Conservation (phyloP, 2,797 vertebrate species). For the Lutjanus argentimaculatus region DNA sequence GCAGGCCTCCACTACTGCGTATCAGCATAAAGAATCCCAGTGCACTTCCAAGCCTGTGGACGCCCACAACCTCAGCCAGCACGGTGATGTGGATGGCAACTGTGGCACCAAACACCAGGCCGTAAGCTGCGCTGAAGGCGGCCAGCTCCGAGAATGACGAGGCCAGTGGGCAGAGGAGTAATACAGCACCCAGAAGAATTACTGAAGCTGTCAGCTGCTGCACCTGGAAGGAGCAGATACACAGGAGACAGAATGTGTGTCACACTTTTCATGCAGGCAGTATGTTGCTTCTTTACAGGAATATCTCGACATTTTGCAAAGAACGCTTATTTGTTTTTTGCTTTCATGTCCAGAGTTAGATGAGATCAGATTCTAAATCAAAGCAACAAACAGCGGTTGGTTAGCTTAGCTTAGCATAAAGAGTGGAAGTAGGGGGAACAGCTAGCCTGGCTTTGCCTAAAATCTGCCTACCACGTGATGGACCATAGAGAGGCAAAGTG, state of each 20-base stretch:
- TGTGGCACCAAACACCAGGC: slow-evolving; percentile 82
- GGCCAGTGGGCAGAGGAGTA: slow-evolving; percentile 84
- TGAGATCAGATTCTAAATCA: neutral
- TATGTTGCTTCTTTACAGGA: neutral
- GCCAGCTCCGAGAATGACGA: slow-evolving; percentile 78
- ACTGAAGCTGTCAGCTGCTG: slow-evolving; percentile 80
- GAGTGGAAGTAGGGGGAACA: neutral
- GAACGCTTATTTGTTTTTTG: neutral
- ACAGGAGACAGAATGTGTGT: neutral
- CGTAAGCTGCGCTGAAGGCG: slow-evolving; percentile 80
- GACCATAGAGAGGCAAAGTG: too few relatives aligned
- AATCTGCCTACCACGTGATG: too few relatives aligned
- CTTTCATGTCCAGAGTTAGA: neutral
- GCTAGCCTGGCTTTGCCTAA: neutral
- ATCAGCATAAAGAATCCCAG: slow-evolving; percentile 88
- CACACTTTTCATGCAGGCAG: too few relatives aligned
- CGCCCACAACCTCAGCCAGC: slow-evolving; percentile 83
- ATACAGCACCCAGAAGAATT: slow-evolving; percentile 75
- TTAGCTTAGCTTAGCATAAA: slow-evolving; percentile 4
- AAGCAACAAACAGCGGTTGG: neutral
- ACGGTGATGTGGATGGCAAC: slow-evolving; percentile 86
- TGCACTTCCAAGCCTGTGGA: slow-evolving; percentile 82
- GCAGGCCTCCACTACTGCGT: slow-evolving; percentile 83
- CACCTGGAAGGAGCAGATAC: slow-evolving; percentile 55
- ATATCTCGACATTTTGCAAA: neutral